phyloP scores from a whole-genome alignment of 2,113 vertebrate genomes.

The Brachionichthys hirsutus region DNA sequence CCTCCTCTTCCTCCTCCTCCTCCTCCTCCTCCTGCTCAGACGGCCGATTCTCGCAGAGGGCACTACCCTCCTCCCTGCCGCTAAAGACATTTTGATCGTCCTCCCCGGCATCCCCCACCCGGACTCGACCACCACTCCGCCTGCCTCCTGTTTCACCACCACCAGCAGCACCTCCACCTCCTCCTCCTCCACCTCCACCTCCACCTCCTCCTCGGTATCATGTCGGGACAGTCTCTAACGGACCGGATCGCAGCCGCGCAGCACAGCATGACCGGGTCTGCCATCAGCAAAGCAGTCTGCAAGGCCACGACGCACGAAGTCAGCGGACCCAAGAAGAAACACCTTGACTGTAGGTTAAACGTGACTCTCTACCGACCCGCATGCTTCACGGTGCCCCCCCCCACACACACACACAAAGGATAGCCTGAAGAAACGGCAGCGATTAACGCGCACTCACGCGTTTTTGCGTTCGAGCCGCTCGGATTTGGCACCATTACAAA shows the following conservation, averaged over 20 bases:
- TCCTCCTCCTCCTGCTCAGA: slow-evolving; percentile 34
- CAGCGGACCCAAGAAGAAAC: slow-evolving; percentile 92
- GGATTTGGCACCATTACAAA: slow-evolving; percentile 42
- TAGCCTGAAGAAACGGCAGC: slow-evolving; percentile 44
- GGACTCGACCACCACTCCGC: slow-evolving; percentile 56
- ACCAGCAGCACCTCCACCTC: slow-evolving; percentile 9
- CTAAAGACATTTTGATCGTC: slow-evolving; percentile 74
- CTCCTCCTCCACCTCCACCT: slow-evolving; percentile 23
- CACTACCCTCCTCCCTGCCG: slow-evolving; percentile 62
- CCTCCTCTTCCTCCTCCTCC: slow-evolving; percentile 31
- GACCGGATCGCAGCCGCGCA: slow-evolving; percentile 88
- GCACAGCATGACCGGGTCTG: slow-evolving; percentile 87
- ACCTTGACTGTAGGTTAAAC: slow-evolving; percentile 88
- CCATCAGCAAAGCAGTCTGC: slow-evolving; percentile 87
- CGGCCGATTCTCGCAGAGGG: slow-evolving; percentile 62
- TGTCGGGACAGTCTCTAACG: slow-evolving; percentile 89
- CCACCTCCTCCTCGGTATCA: slow-evolving; percentile 62
- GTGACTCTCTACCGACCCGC: slow-evolving; percentile 48
- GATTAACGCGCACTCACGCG: neutral
- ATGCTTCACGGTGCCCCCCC: slow-evolving; percentile 34
- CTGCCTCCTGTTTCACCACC: slow-evolving; percentile 35
- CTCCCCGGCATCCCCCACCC: slow-evolving; percentile 52
- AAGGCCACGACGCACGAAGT: slow-evolving; percentile 91
- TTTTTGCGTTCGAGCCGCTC: slow-evolving; percentile 25
- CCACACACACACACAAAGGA: no score